Evolutionary conservation across 1,140 invertebrate species (phyloP).

Genomic region (Dreissena rostriformis): DNA sequence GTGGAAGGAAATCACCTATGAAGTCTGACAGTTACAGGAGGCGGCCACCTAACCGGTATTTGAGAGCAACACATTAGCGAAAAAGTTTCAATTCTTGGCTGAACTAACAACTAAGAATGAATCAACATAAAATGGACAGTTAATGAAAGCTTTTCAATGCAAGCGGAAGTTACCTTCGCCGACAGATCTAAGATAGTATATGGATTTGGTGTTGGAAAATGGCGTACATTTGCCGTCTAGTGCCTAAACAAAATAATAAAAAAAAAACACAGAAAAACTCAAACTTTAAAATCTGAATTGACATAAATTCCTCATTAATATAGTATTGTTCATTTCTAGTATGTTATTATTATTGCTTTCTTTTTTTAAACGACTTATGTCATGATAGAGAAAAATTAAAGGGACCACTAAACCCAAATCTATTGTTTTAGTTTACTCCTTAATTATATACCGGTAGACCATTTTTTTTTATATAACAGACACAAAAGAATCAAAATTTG

Average conservation of each 20-base stretch:
- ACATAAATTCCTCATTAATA: not conserved
- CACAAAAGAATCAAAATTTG: no score
- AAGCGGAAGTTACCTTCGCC: not conserved
- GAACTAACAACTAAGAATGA: not conserved
- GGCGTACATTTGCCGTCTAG: not conserved
- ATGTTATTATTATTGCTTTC: no score
- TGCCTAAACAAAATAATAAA: not conserved
- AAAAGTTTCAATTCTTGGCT: constrained; percentile 37
- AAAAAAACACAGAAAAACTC: not conserved
- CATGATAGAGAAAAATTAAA: no score
- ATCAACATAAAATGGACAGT: not conserved
- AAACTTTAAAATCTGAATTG: not conserved
- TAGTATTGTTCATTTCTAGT: not conserved
- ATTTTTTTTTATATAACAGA: no score
- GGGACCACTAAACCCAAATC: no score
- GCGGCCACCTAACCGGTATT: constrained; percentile 22
- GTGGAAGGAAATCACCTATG: constrained; percentile 15
- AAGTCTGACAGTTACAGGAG: constrained; percentile 6
- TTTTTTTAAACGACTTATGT: no score
- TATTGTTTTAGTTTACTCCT: no score
- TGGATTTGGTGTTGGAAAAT: not conserved
- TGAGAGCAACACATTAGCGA: constrained; percentile 34
- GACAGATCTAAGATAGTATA: not conserved
- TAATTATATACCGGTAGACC: no score
- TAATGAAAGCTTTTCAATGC: not conserved